Evolutionary conservation across 2,113 vertebrate species (phyloP).

Genomic region (Meleagris gallopavo): DNA sequence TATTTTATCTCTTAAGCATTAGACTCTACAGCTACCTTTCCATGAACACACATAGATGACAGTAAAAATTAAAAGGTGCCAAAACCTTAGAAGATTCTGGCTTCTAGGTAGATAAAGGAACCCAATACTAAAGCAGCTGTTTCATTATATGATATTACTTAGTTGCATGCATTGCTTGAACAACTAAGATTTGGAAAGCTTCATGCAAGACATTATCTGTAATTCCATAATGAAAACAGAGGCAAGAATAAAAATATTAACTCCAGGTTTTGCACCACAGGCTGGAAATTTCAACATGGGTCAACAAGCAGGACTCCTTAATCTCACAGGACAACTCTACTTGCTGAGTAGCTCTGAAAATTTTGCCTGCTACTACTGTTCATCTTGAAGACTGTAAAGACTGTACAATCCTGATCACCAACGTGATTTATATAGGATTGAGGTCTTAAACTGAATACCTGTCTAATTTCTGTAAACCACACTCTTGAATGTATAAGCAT

Average conservation of each 20-base stretch:
- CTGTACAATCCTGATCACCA: not conserved
- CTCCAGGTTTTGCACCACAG: not conserved
- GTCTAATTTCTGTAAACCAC: not conserved
- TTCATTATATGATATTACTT: not conserved
- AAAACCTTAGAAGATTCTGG: not conserved
- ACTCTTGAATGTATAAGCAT: not conserved
- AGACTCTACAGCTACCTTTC: not conserved
- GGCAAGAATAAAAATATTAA: not conserved
- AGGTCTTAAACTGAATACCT: not conserved
- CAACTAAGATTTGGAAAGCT: not conserved
- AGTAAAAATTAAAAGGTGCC: not conserved
- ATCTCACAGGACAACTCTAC: not conserved
- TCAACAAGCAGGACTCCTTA: not conserved
- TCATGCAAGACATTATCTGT: not conserved
- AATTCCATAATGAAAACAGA: not conserved
- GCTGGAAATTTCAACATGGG: not conserved
- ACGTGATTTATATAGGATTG: not conserved
- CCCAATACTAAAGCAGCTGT: not conserved
- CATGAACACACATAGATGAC: fast-evolving
- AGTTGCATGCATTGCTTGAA: not conserved
- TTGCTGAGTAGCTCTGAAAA: not conserved
- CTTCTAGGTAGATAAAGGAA: not conserved
- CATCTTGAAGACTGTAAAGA: not conserved
- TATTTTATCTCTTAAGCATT: not conserved
- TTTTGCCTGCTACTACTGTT: not conserved